Base-by-base conservation (phyloP, 2,797 vertebrate species). In the Phaenicophaeus curvirostris region DNA sequence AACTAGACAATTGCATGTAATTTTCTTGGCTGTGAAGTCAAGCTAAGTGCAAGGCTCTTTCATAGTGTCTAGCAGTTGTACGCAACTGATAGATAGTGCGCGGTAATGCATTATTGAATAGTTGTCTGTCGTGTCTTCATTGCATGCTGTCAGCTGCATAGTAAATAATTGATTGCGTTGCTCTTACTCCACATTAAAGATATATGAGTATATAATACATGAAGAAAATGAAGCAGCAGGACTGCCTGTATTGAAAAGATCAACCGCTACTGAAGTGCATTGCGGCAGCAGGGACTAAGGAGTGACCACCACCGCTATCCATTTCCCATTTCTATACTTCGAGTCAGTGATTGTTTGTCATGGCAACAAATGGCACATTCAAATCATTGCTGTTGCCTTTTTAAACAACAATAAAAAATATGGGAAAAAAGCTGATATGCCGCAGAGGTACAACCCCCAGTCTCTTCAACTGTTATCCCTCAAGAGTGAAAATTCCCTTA, bases 141-240 rank as follows among this genome's bases (percentile, higher is more conserved):
- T 88, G 91, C 69, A 28, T 4, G 28, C 91, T 95, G 87, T 96
- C 94, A 95, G 89, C 94, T 93, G 76, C 33, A 3, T 63, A 66
- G 93, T 97, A 94, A 97, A 96, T 96, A 96, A 96, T 96, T 93
- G 87, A 97, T 96, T 63, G 33, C 73, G 59, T 94, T 96, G 94
- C 95, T 96, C 85, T 96, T 95, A 94, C 91, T 94, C 66, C 76
- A 46, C 92, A 95, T 97, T 93, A 95, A 94, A 95, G 95, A 96
- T 96, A 94, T 86, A 96, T 96, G 95, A 96, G 89, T 90, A 71
- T 86, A 84, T 93, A 93, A 96, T 93, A 95, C 55, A 67, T 18
- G 50, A 86, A 71, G 82, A 93, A 95, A 91, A 87, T 58, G 69
- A 93, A 93, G 85, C 63, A 73, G 87, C 44, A 23, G 78, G 69